Evolutionary conservation across 2,888 invertebrate genomes (phyloP).

Genomic region (Drosophila neonasuta): DNA sequence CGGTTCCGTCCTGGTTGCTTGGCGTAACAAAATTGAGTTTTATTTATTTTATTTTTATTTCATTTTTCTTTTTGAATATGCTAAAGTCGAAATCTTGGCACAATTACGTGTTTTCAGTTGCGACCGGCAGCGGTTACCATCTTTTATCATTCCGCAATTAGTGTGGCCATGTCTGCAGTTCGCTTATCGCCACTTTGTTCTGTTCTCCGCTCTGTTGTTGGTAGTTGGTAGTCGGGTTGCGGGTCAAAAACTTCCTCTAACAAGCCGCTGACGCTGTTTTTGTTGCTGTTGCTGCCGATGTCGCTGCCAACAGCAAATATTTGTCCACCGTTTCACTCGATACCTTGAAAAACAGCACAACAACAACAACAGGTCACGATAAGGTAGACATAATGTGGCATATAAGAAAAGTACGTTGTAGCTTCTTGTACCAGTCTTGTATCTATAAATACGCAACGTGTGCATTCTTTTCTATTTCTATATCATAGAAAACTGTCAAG

Average conservation of each 20-base stretch:
- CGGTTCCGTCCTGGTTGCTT: neutral
- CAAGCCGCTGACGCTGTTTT: slow-evolving; percentile 47
- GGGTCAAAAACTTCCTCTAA: slow-evolving; percentile 55
- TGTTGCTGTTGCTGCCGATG: neutral
- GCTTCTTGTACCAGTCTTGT: slow-evolving; percentile 15
- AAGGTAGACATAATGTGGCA: slow-evolving; percentile 10
- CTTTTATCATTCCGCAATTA: slow-evolving; percentile 77
- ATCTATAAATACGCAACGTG: slow-evolving; percentile 54
- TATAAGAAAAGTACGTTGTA: neutral
- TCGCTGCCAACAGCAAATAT: slow-evolving; percentile 61
- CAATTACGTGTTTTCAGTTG: slow-evolving; percentile 52
- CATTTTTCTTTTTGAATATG: slow-evolving; percentile 7
- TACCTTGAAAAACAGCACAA: slow-evolving; percentile 65
- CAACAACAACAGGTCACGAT: slow-evolving; percentile 8
- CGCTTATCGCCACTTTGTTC: slow-evolving; percentile 60
- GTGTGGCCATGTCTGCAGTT: slow-evolving; percentile 65
- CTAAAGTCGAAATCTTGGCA: slow-evolving; percentile 56
- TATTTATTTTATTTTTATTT: too few relatives aligned
- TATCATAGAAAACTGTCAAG: slow-evolving; percentile 22
- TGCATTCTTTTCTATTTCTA: slow-evolving; percentile 36
- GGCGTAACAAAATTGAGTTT: slow-evolving; percentile 44
- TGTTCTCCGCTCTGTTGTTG: slow-evolving; percentile 2
- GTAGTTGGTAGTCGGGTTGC: slow-evolving; percentile 53
- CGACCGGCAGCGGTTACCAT: slow-evolving; percentile 47
- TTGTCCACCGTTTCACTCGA: slow-evolving; percentile 70